Conservation (phyloP, 2,113 vertebrate genomes). For the Stigmatopora argus region DNA sequence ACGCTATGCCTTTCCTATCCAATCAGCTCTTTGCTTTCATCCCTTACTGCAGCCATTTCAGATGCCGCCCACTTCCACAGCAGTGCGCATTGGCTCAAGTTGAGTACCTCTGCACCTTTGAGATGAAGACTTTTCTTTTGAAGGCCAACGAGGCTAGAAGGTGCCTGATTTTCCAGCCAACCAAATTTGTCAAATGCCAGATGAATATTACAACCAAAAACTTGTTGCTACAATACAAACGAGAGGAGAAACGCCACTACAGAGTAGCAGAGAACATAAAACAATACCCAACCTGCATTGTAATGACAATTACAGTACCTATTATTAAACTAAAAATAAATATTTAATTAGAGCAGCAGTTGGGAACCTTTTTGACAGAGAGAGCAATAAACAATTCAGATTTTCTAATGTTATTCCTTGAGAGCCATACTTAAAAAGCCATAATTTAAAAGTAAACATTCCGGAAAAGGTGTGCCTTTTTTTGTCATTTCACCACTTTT, state of each 20-base stretch:
- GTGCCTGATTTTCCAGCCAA: neutral
- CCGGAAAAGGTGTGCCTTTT: no score
- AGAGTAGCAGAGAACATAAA: neutral
- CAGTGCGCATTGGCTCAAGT: conserved; percentile 11
- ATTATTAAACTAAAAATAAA: no score
- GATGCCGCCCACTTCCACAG: neutral
- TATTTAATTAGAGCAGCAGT: no score
- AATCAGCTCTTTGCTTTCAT: conserved; percentile 23
- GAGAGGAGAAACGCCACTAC: neutral
- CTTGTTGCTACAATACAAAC: neutral
- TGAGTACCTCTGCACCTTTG: conserved; percentile 3
- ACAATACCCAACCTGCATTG: neutral
- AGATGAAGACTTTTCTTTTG: neutral
- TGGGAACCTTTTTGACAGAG: no score
- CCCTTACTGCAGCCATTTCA: conserved; percentile 26
- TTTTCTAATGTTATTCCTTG: no score
- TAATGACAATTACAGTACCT: no score
- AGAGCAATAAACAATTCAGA: no score
- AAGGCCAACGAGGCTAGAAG: neutral
- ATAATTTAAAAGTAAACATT: no score
- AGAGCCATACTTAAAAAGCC: no score
- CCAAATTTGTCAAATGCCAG: neutral
- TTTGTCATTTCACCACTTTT: no score
- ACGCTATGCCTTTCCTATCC: conserved; percentile 9
- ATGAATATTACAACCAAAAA: neutral